Base-by-base conservation (phyloP, 2,888 invertebrate species). In the Mechanitis messenoides region DNA sequence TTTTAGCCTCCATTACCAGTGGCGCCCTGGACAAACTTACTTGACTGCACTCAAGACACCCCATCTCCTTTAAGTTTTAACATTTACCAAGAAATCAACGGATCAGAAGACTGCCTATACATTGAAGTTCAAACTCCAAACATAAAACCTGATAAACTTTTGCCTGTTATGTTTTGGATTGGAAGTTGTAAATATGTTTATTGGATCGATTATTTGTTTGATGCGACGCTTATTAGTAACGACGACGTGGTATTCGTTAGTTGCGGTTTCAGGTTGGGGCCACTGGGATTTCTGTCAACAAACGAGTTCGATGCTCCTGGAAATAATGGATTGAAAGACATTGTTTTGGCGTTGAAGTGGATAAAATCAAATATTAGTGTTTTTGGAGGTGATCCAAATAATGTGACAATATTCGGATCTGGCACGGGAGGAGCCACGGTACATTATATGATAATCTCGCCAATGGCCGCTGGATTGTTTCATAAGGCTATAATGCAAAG, bases 131-230 rank as follows among this genome's bases (percentile, higher is more conserved):
- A 76, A 35, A 80, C 84, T 45, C 83, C 84, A 65, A 79, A 72
- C 64, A 67, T 84, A 11, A 74, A 77, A 46, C 78, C 84, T 4
- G 72, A 77, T 1, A 77, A 87, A 67, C 80, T 72, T 20, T 71
- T 85, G 70, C 90, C 91, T 35, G 91, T 91, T 2, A 87, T 91
- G 87, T 87, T 91, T 65, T 91, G 87, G 85, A 83, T 91, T 58
- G 89, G 90, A 61, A 79, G 85, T 56, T 88, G 75, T 66, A 75
- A 73, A 33, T 91, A 81, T 70, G 60, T 75, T 35, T 69, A 67
- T 53, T 74, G 74, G 50, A 67, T 81, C 50, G 87, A 88, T 60
- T 63, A 73, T 11, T 65, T 76, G n/a, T 80, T 79, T 61, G 89
- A 91, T 63, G 79, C 86, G 45, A 76, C 81, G 38, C 73, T 84